These are phyloP conservation scores for Xenentodon cancila DNA, from an alignment of 2,797 vertebrate species.

Conservation along the genomic window DNA sequence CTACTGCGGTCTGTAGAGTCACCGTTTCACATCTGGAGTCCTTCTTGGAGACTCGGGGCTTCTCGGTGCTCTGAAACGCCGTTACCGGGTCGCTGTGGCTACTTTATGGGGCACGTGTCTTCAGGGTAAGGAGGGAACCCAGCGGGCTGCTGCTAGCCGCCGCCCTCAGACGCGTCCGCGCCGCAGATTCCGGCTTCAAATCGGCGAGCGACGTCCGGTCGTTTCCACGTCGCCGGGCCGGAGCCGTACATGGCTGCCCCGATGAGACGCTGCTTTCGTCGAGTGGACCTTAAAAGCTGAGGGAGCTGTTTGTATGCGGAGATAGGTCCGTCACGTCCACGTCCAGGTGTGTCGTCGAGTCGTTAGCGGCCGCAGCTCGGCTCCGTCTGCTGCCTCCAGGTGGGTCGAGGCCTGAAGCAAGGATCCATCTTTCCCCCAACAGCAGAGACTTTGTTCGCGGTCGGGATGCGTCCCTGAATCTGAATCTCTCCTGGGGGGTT, in stretches of 20 bases:
- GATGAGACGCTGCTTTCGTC: neutral
- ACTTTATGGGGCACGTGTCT: too few relatives aligned
- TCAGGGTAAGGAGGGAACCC: too few relatives aligned
- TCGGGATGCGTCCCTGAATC: slow-evolving; percentile 44
- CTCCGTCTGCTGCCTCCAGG: slow-evolving; percentile 58
- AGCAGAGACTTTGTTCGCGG: slow-evolving; percentile 21
- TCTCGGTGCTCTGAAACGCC: too few relatives aligned
- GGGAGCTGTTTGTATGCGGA: slow-evolving; percentile 14
- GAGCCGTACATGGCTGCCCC: neutral
- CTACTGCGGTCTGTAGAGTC: too few relatives aligned
- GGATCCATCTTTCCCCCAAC: too few relatives aligned
- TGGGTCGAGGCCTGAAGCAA: slow-evolving; percentile 71
- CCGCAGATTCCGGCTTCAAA: slow-evolving; percentile 66
- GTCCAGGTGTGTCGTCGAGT: slow-evolving; percentile 53
- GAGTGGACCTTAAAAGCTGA: slow-evolving; percentile 12
- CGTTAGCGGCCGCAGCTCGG: slow-evolving; percentile 67
- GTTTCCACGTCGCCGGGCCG: slow-evolving; percentile 56
- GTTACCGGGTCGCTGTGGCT: too few relatives aligned
- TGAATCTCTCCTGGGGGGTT: slow-evolving; percentile 30
- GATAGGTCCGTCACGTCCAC: slow-evolving; percentile 47
- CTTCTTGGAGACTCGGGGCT: too few relatives aligned
- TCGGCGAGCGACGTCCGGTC: slow-evolving; percentile 41
- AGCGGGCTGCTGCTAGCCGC: slow-evolving; percentile 69
- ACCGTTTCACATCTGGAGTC: too few relatives aligned
- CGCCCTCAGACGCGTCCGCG: slow-evolving; percentile 61